Base-by-base conservation (phyloP, 37 sponge, comb jelly and placozoan species). In the Amphimedon queenslandica region DNA sequence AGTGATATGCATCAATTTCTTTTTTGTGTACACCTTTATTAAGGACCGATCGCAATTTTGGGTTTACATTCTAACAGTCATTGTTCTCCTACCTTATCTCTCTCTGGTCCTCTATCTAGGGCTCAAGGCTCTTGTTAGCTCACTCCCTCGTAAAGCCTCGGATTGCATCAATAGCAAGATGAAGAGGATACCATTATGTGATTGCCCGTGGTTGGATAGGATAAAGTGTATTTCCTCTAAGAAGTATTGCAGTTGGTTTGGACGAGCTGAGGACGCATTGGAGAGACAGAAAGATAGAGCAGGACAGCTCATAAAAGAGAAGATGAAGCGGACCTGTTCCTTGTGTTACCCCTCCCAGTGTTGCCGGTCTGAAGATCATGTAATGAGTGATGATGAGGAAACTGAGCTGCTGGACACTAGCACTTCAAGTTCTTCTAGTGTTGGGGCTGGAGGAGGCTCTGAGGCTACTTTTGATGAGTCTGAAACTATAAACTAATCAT, bases 1-100 rank as follows among this genome's bases (percentile, higher is more conserved):
- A 38, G 78, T 90, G 11, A 64, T 90, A 29, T 76, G 77, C 20
- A 90, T 90, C 75, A 90, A 90, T 55, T 70, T 84, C 34, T 90
- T 77, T 58, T 72, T 90, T 24, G 82, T 81, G 2, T 67, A 74
- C 20, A 38, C 76, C 40, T 18, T 66, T 42, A 31, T 80, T 43
- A 20, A 37, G 28, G 28, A 42, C 28, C n/a, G 2, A n/a, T 10
- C 60, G 42, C 43, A 64, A 42, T 47, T 24, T 72, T 65, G 74
- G 74, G 58, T 32, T 4, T 25, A 53, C 1, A 30, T 60, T 37
- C 38, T 34, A 18, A 33, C 63, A 4, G 57, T 42, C 11, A 35
- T 24, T 0, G 57, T 77, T 5, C 16, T 30, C 1, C 2, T 70
- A 2, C 68, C 70, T 1, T 84, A 84, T 51, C 40, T 73, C 2